Evolutionary conservation across 2,113 vertebrate species (phyloP).

Genomic region (Aythya baeri): DNA sequence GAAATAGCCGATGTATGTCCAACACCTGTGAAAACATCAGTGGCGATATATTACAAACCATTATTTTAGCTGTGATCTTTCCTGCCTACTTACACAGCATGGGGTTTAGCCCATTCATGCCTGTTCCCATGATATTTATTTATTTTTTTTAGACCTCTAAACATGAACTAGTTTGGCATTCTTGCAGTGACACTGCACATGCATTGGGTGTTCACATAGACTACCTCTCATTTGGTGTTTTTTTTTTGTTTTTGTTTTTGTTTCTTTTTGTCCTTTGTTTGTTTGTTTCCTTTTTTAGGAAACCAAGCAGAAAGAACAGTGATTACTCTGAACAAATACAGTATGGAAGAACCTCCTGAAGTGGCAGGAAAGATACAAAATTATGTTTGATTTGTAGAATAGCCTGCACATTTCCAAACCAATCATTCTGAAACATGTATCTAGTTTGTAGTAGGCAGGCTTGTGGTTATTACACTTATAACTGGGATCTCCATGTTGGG

Average conservation of each 20-base stretch:
- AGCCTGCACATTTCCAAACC: constrained; percentile 27
- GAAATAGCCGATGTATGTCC: constrained; percentile 70
- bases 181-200: constrained; percentile 41
- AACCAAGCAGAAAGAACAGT: constrained; percentile 66
- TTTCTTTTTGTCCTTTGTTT: neutral
- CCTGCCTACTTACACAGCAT: constrained; percentile 40
- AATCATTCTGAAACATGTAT: constrained; percentile 36
- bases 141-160: constrained; percentile 36
- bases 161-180: constrained; percentile 42
- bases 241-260: neutral
- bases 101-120: constrained; percentile 32
- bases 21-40: constrained; percentile 59
- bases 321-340: constrained; percentile 65
- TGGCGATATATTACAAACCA: constrained; percentile 71
- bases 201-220: constrained; percentile 63
- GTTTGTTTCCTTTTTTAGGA: constrained; percentile 30
- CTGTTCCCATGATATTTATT: constrained; percentile 32
- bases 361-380: constrained; percentile 53
- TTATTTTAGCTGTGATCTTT: constrained; percentile 41
- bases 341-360: constrained; percentile 48
- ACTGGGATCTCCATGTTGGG: constrained; percentile 38
- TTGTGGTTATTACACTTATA: constrained; percentile 8
- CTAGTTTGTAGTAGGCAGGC: constrained; percentile 42
- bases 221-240: constrained; percentile 41
- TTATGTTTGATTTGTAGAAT: constrained; percentile 39